These are phyloP conservation scores for Conger conger DNA, from an alignment of 2,113 vertebrate species.

Conservation along the genomic window DNA sequence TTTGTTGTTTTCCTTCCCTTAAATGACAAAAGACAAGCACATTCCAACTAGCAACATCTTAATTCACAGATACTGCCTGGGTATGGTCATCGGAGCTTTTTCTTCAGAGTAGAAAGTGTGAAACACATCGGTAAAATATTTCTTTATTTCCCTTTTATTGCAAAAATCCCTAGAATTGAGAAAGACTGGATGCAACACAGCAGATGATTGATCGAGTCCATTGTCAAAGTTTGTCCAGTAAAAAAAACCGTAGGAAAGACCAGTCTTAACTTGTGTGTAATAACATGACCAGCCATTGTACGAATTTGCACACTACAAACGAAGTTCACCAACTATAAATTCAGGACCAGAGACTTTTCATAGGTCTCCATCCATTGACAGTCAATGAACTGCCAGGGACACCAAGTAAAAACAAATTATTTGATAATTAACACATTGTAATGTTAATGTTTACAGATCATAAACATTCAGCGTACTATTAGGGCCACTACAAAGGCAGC, in stretches of 20 bases:
- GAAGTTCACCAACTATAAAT: neutral
- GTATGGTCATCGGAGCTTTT: conserved; percentile 11
- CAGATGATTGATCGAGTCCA: neutral
- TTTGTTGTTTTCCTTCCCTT: conserved; percentile 14
- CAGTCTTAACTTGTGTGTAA: neutral
- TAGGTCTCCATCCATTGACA: neutral
- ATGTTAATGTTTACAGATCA: neutral
- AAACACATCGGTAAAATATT: conserved; percentile 50
- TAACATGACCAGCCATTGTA: too few species aligned
- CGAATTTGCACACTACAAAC: neutral
- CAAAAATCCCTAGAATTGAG: conserved; percentile 24
- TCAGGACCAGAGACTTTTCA: neutral
- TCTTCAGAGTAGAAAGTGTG: conserved; percentile 48
- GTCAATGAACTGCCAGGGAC: neutral
- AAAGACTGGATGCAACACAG: conserved; percentile 19
- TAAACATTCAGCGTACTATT: neutral
- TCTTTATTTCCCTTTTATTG: conserved; percentile 36
- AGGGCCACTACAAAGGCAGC: too few species aligned
- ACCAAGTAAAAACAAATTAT: neutral
- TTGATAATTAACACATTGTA: neutral
- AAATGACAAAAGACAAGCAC: conserved; percentile 19
- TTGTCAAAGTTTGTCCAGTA: conserved; percentile 1
- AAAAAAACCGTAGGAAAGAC: neutral
- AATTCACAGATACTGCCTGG: neutral
- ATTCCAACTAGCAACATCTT: conserved; percentile 1